Conservation (phyloP, 2,113 vertebrate species). For the Corythoichthys haematopterus region DNA sequence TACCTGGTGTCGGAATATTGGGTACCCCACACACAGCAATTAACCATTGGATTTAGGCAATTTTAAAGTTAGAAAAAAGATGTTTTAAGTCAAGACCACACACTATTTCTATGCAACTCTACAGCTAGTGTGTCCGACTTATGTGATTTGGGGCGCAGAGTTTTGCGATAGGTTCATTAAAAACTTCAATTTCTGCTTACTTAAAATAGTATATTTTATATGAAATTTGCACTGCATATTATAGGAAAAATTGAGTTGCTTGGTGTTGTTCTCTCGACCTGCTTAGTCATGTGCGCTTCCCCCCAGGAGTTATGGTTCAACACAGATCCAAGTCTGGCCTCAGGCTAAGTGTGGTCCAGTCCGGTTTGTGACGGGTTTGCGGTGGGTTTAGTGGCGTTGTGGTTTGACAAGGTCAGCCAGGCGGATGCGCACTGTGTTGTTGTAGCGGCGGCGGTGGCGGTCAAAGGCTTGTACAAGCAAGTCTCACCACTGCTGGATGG, state of each 20-base stretch:
- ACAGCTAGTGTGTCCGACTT: too few relatives aligned
- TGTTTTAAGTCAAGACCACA: too few relatives aligned
- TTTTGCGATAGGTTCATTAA: too few relatives aligned
- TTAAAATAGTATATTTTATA: too few relatives aligned
- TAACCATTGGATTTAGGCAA: too few relatives aligned
- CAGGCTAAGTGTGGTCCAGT: constrained; percentile 62
- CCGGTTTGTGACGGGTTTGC: constrained; percentile 33
- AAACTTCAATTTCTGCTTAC: too few relatives aligned
- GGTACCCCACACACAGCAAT: too few relatives aligned
- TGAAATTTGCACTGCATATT: constrained; percentile 6
- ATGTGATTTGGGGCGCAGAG: too few relatives aligned
- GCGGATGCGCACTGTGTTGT: constrained; percentile 59
- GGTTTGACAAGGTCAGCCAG: constrained; percentile 64
- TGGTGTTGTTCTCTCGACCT: constrained; percentile 40
- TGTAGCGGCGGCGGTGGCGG: constrained; percentile 42
- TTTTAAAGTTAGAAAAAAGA: too few relatives aligned
- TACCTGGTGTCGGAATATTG: too few relatives aligned
- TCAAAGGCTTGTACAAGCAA: constrained; percentile 66
- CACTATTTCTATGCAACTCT: too few relatives aligned
- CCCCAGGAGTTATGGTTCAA: constrained; percentile 62
- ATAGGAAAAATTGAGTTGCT: constrained; percentile 48
- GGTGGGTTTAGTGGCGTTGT: constrained; percentile 55
- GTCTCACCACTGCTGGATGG: constrained; percentile 51
- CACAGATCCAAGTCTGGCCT: constrained; percentile 55
- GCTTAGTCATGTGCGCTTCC: constrained; percentile 34